A percentile compares a stretch with the other conserved stretches of the same genome.
These are phyloP conservation scores for Solenopsis invicta DNA, from an alignment of 1,140 invertebrate genomes.

Conservation along the genomic window DNA sequence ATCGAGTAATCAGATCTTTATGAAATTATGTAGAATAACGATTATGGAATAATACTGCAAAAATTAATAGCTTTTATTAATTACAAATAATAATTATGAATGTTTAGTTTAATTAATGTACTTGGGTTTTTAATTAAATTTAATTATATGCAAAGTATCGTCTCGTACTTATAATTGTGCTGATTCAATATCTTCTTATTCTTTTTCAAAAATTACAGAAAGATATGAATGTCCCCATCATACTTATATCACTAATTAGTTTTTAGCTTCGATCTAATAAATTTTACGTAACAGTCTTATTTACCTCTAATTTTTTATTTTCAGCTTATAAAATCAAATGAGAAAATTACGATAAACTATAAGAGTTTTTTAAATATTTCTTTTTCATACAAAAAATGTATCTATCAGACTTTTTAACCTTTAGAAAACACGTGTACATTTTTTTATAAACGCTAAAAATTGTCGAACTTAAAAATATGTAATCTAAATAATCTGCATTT, in stretches of 20 bases:
- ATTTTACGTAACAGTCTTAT: not conserved
- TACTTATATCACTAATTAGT: conserved; percentile 47
- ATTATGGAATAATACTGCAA: not conserved
- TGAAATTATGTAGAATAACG: not conserved
- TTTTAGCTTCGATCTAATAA: conserved; percentile 57
- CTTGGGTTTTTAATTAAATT: not conserved
- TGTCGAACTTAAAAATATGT: not conserved
- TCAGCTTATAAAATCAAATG: not conserved
- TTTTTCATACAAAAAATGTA: not conserved
- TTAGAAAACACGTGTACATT: not conserved
- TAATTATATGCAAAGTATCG: not conserved
- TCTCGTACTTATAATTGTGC: not conserved
- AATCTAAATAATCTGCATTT: not conserved
- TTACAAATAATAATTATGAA: not conserved
- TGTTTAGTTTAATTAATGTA: not conserved
- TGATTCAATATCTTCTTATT: not conserved
- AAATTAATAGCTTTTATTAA: not conserved
- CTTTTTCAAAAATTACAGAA: conserved; percentile 43
- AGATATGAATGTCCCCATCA: conserved; percentile 48
- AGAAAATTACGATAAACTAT: not conserved
- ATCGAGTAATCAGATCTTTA: not conserved
- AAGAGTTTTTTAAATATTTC: not conserved
- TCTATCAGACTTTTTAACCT: not conserved
- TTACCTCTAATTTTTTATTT: not conserved
- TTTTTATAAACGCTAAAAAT: not conserved